Base-by-base conservation (phyloP, 2,888 invertebrate genomes). In the Drosophila cyrtoloma region DNA sequence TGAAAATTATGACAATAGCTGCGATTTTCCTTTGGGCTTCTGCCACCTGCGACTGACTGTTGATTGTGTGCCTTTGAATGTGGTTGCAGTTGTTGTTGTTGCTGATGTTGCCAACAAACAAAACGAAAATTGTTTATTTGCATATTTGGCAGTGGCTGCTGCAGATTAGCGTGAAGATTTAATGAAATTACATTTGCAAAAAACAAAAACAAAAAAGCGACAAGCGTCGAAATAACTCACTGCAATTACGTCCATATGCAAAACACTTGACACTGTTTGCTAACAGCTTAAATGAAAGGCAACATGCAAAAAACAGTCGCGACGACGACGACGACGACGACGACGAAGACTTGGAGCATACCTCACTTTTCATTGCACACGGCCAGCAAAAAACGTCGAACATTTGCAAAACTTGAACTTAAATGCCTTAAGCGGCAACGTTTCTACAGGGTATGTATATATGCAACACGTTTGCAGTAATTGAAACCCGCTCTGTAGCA, bases 91-190 rank as follows among this genome's bases (percentile, higher is more conserved):
- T 51, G 37, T n/a, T 63, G n/a, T 12, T 37, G 16, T 56, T 32
- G 58, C 32, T 63, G 32, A 16, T 68, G 59, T 22, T 52, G 19
- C 35, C 14, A 7, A 39, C 56, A 57, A 39, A 19, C 28, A 57
- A 56, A 37, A 56, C 26, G 4, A 22, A 58, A 42, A 78, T 84
- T 84, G 90, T 84, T 82, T 84, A 82, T 79, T 84, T 90, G 90
- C 86, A 85, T 88, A 90, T 75, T 88, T 73, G 70, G 69, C 72
- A 65, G 82, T 69, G 79, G 60, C 71, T 86, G 89, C 80, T 60
- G 71, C 86, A 84, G 90, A 84, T 90, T 84, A 84, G 84, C 88
- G 86, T 53, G 67, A 88, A 71, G 80, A 90, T 84, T 90, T 84
- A 65, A 86, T 90, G 83, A 85, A 82, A 81, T 81, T 84, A 81